phyloP scores from a whole-genome alignment of 2,113 vertebrate genomes.

The Xiphophorus maculatus region DNA sequence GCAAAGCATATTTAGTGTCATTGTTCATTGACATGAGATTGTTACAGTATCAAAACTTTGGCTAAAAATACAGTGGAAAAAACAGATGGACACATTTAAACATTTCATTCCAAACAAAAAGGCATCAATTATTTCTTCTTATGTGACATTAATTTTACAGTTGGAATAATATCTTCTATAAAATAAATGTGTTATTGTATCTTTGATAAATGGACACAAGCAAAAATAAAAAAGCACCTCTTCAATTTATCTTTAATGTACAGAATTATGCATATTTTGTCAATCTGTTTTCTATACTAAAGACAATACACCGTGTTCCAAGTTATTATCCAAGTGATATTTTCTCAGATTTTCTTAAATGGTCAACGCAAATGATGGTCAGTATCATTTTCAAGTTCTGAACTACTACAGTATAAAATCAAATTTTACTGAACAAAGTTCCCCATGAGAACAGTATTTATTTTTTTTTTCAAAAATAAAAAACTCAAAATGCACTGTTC shows the following conservation, averaged over 20 bases:
- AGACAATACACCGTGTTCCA: too few relatives aligned
- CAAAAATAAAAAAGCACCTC: background rate
- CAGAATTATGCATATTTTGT: background rate
- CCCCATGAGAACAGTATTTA: too few relatives aligned
- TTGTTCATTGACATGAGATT: background rate
- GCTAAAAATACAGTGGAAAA: background rate
- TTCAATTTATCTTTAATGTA: background rate
- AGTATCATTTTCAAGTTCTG: too few relatives aligned
- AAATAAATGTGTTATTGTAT: background rate
- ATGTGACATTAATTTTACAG: background rate
- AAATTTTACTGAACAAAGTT: too few relatives aligned
- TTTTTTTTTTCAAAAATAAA: too few relatives aligned
- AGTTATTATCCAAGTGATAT: too few relatives aligned
- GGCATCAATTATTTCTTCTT: background rate
- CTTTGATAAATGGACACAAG: background rate
- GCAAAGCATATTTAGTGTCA: conserved; percentile 7
- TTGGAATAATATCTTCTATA: background rate
- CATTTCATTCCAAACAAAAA: background rate
- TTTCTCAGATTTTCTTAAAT: too few relatives aligned
- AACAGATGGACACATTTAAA: too few relatives aligned
- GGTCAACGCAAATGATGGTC: too few relatives aligned
- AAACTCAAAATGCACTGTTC: too few relatives aligned
- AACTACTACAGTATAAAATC: too few relatives aligned
- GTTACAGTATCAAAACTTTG: background rate
- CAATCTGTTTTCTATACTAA: background rate